Conservation (phyloP, 1,140 invertebrate genomes). For the Protaetia brevitarsis region DNA sequence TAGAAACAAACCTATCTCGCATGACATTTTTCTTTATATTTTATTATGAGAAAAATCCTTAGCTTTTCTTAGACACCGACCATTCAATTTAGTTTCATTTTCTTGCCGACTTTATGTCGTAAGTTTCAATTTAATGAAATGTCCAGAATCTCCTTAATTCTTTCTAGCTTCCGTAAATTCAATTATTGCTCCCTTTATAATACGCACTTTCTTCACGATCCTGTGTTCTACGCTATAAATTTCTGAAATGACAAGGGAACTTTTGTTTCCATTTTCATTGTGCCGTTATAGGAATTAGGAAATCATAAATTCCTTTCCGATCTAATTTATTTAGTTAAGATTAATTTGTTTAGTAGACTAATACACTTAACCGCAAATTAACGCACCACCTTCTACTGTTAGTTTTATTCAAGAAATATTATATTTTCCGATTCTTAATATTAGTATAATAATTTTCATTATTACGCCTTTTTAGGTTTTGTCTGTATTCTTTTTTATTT, state of each 20-base stretch:
- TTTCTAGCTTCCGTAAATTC: background rate
- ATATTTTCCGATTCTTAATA: too few species aligned
- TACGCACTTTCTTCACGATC: background rate
- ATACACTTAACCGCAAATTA: too few species aligned
- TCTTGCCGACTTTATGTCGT: background rate
- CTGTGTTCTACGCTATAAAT: background rate
- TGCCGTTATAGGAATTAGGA: too few species aligned
- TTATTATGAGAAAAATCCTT: background rate
- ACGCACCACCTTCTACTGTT: too few species aligned
- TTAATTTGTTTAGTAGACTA: too few species aligned
- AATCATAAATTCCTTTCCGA: too few species aligned
- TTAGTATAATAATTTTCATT: too few species aligned
- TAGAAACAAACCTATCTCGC: too few species aligned
- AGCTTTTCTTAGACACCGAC: background rate
- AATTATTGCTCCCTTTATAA: background rate
- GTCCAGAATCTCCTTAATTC: constrained; percentile 8
- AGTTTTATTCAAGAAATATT: too few species aligned
- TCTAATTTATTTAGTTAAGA: too few species aligned
- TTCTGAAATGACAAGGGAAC: background rate
- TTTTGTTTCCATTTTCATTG: background rate
- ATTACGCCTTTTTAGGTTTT: too few species aligned
- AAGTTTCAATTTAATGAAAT: constrained; percentile 2
- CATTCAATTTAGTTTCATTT: constrained; percentile 7
- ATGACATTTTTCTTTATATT: constrained; percentile 1
- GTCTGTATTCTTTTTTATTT: too few species aligned